Percentiles rank a stretch among this genome's conserved stretches.
phyloP scores from a whole-genome alignment of 2,888 invertebrate genomes.

The Heliconius sara region DNA sequence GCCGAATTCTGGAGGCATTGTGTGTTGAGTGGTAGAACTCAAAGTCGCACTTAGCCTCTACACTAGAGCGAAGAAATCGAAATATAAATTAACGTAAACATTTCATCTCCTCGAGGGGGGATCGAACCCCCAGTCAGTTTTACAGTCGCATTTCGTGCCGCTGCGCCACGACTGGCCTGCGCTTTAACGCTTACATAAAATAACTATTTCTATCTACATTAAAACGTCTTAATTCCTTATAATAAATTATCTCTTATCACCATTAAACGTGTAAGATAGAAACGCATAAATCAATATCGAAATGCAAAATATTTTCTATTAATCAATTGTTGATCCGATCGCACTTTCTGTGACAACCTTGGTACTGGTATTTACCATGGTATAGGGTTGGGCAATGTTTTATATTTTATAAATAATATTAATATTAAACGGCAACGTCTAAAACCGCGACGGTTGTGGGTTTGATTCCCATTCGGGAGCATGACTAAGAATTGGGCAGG shows the following conservation, averaged over 20 bases:
- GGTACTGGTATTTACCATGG: constrained; percentile 59
- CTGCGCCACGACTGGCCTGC: no score
- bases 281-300: constrained; percentile 49
- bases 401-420: not conserved
- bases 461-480: no score
- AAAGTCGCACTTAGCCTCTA: no score
- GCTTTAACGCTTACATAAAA: not conserved
- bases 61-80: no score
- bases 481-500: no score
- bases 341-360: constrained; percentile 62
- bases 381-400: constrained; percentile 31
- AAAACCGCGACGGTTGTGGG: no score
- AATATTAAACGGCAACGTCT: not conserved
- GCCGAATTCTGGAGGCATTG: no score
- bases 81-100: no score
- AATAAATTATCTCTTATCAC: not conserved
- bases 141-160: no score
- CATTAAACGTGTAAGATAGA: constrained; percentile 15
- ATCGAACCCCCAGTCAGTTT: no score
- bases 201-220: not conserved
- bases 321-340: constrained; percentile 53
- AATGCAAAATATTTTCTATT: constrained; percentile 51
- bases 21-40: no score
- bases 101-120: no score
- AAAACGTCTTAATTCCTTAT: constrained; percentile 4